phyloP scores from a whole-genome alignment of 2,797 vertebrate species.

The Anableps anableps region DNA sequence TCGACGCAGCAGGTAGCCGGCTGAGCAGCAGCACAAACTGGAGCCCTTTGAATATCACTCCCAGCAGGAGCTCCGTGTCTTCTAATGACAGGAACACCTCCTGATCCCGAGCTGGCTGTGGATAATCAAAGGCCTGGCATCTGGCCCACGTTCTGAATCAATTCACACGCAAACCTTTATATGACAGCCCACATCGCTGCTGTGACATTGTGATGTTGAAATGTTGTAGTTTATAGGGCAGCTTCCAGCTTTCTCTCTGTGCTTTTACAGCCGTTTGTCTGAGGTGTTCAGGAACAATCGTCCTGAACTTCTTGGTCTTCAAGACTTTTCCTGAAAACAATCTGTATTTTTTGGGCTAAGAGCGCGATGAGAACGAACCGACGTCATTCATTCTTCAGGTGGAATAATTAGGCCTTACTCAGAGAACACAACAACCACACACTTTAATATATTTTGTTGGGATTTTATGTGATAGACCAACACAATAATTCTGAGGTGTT shows the following conservation, averaged over 20 bases:
- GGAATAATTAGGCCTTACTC: too few relatives aligned
- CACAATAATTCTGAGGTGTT: too few relatives aligned
- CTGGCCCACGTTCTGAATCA: slow-evolving; percentile 30
- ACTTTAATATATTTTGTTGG: background rate
- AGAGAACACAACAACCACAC: too few relatives aligned
- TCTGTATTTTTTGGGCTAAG: background rate
- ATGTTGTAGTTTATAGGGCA: background rate
- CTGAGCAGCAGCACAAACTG: slow-evolving; percentile 48
- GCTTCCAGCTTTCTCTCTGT: too few relatives aligned
- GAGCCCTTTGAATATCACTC: slow-evolving; percentile 63
- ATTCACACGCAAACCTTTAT: slow-evolving; percentile 12
- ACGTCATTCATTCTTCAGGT: too few relatives aligned
- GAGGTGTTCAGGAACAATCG: background rate
- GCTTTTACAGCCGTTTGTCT: background rate
- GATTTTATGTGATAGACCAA: background rate
- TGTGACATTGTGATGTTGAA: background rate
- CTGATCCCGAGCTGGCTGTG: slow-evolving; percentile 44
- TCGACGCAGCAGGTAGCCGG: slow-evolving; percentile 65
- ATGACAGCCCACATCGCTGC: slow-evolving; percentile 3
- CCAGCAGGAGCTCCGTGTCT: slow-evolving; percentile 61
- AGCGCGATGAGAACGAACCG: too few relatives aligned
- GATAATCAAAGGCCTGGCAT: slow-evolving; percentile 55
- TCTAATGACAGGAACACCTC: slow-evolving; percentile 64
- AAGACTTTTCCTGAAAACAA: background rate
- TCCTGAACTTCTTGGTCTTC: too few relatives aligned